These are phyloP conservation scores for Apis laboriosa DNA, from an alignment of 1,140 invertebrate species.

Conservation along the genomic window DNA sequence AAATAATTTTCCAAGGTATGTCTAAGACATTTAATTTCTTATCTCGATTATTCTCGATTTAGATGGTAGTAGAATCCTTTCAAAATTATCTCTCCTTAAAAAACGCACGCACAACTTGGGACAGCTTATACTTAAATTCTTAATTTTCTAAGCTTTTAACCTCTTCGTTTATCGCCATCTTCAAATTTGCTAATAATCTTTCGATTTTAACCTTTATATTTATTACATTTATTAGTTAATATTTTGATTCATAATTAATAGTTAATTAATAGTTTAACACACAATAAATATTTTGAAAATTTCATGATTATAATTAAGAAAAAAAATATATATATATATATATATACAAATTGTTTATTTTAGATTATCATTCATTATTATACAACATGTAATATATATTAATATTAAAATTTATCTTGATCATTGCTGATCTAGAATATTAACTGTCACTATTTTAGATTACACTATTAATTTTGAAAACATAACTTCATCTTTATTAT, in stretches of 20 bases:
- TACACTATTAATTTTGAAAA: too few species aligned
- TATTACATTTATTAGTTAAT: too few species aligned
- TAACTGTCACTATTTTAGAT: too few species aligned
- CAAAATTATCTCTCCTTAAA: neutral
- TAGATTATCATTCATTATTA: too few species aligned
- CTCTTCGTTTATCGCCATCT: too few species aligned
- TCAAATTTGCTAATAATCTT: neutral
- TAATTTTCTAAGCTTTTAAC: neutral
- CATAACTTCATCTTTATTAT: too few species aligned
- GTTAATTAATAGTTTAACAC: neutral
- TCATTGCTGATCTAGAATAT: too few species aligned
- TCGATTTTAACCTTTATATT: neutral
- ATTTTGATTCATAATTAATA: neutral
- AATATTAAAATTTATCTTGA: too few species aligned
- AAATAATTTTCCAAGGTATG: neutral
- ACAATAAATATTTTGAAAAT: neutral
- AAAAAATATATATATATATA: too few species aligned
- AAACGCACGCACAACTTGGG: neutral
- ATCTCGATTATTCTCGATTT: slow-evolving; percentile 4
- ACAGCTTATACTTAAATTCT: neutral
- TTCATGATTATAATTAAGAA: neutral
- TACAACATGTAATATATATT: too few species aligned
- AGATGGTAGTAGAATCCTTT: neutral
- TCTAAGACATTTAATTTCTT: slow-evolving; percentile 6
- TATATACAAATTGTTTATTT: neutral